Conservation (phyloP, 2,888 invertebrate genomes). For the Cacoxenus indagator region DNA sequence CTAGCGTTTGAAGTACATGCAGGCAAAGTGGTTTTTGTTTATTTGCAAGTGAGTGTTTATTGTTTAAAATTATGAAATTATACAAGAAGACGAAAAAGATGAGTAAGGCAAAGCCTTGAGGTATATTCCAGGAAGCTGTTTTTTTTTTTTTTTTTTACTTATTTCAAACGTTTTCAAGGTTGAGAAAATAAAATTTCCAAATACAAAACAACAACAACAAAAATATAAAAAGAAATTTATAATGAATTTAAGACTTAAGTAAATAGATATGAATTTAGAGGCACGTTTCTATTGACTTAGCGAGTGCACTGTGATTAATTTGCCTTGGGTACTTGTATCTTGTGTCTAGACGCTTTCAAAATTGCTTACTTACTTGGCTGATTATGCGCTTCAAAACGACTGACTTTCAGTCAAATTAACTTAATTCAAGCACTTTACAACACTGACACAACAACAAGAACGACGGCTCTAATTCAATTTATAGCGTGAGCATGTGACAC, state of each 20-base stretch:
- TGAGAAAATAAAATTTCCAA: background rate
- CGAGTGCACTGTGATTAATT: background rate
- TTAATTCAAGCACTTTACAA: background rate
- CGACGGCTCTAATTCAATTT: background rate
- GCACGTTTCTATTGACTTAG: background rate
- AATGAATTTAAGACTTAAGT: background rate
- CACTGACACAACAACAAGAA: background rate
- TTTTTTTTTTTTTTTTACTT: background rate
- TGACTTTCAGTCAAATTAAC: background rate
- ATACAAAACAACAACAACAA: background rate
- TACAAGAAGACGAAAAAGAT: background rate
- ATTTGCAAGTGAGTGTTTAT: background rate
- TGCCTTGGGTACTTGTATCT: background rate
- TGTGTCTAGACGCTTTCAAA: background rate
- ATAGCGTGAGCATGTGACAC: background rate
- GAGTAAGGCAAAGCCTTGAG: background rate
- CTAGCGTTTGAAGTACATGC: background rate
- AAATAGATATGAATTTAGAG: background rate
- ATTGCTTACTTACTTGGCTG: background rate
- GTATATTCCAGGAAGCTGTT: background rate
- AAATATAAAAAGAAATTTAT: no score
- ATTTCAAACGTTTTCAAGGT: background rate
- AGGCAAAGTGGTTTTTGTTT: background rate
- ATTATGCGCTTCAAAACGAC: background rate
- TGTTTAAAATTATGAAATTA: no score